Evolutionary conservation across 64 coral and sea anemone genomes (phyloP), one percentile per base, ranked within the genome.

Genomic region (Stylophora pistillata): DNA sequence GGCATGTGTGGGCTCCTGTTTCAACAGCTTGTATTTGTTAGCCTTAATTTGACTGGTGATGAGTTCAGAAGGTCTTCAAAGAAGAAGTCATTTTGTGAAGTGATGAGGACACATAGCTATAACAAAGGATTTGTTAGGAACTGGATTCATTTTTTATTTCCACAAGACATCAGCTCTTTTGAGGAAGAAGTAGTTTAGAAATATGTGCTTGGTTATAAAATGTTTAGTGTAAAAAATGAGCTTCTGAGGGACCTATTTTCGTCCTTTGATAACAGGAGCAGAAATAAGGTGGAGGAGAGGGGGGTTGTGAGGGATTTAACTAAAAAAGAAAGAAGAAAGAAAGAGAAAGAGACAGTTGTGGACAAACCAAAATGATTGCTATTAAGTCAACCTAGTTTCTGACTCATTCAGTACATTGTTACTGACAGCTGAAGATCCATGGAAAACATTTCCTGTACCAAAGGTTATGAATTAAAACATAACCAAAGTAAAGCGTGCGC

Each of bases 11-110:
- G 81, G 28, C 86, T 96, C 17, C 73, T 96, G 21, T 13, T 86
- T 5, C 94, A 96, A 21, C 94, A 96, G 79, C 28, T 96, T 23
- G 7, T 76, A 55, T 93, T 96, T 15, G 89, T 96, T 65, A 96
- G 90, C 47, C 90, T 96, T 57, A 93, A 96, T 71, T 79, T 96
- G 28, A 96, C 94, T 58, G 94, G 94, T 13, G 94, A 96, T 87
- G 94, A 96, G 89, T 96, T 91, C 87, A 63, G 94, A 21, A 88
- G 91, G 31, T 86, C 86, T 18, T 80, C 87, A 7, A 96, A 72
- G 72, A 76, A 74, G 6, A 93, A 86, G 65, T 58, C 90, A 80
- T 93, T 88, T 83, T 87, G 86, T 86, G 80, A 93, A 89, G 37
- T 96, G 20, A n/a, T 96, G 15, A 56, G 69, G 26, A 87, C 65